Percentiles rank a stretch among this genome's conserved stretches.
phyloP scores from a whole-genome alignment of 2,888 invertebrate species.

The Amorpha juglandis region DNA sequence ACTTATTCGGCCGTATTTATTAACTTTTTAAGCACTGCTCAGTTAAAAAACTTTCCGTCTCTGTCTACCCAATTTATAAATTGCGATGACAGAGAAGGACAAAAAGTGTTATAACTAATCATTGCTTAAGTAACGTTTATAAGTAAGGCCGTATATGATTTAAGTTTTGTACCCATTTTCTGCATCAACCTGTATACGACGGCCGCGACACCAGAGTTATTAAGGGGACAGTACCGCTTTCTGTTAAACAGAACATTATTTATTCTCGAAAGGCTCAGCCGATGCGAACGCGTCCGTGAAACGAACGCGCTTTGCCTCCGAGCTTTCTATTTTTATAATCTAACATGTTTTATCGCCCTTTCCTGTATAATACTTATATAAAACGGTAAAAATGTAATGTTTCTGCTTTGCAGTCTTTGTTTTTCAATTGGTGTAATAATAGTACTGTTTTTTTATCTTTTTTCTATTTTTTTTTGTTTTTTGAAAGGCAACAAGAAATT shows the following conservation, averaged over 20 bases:
- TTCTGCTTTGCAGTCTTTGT: not conserved
- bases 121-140: too few relatives aligned
- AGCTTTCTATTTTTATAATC: slow-evolving; percentile 66
- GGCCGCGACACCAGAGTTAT: slow-evolving; percentile 18
- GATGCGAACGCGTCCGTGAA: slow-evolving; percentile 36
- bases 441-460: not conserved
- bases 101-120: too few relatives aligned
- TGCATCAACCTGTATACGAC: not conserved
- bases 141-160: too few relatives aligned
- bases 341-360: slow-evolving; percentile 51
- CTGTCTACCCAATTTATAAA: too few relatives aligned
- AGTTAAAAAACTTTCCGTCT: too few relatives aligned
- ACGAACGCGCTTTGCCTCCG: slow-evolving; percentile 50
- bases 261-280: slow-evolving; percentile 22
- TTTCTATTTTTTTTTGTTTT: not conserved
- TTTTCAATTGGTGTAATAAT: not conserved
- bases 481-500: not conserved
- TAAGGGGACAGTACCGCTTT: slow-evolving; percentile 19
- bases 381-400: not conserved
- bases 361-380: slow-evolving; percentile 45
- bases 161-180: not conserved
- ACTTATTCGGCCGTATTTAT: too few relatives aligned
- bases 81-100: too few relatives aligned
- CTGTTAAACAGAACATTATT: slow-evolving; percentile 26
- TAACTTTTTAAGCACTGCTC: too few relatives aligned